Conservation (phyloP, 2,888 invertebrate species). For the Cephus sareptanus region DNA sequence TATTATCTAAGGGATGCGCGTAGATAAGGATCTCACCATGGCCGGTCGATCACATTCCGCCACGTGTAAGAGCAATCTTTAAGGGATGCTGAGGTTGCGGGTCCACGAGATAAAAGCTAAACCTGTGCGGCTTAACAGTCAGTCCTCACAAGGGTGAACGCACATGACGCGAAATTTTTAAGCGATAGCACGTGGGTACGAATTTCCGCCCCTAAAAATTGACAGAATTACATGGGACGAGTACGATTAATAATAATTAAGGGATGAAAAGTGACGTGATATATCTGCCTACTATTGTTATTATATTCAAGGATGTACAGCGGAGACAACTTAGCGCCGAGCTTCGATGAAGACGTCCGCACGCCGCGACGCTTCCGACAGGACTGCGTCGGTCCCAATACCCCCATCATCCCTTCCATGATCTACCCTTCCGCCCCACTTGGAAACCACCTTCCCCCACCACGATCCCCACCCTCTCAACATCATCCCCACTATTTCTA, state of each 20-base stretch:
- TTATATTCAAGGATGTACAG: conserved; percentile 49
- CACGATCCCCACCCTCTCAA: conserved; percentile 14
- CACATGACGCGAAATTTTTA: not conserved
- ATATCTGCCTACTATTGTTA: not conserved
- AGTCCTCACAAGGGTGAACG: not conserved
- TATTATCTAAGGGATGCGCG: not conserved
- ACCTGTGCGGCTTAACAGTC: not conserved
- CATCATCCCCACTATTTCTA: not conserved
- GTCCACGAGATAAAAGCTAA: not conserved
- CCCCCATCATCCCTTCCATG: conserved; percentile 33
- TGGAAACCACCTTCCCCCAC: conserved; percentile 11
- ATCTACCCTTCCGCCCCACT: conserved; percentile 21
- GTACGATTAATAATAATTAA: not conserved
- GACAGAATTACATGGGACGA: not conserved
- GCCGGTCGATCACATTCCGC: not conserved
- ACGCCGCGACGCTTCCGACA: conserved; percentile 63
- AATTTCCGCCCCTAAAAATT: not conserved
- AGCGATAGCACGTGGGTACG: not conserved
- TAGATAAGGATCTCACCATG: not conserved
- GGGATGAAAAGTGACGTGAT: not conserved
- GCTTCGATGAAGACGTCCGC: conserved; percentile 58
- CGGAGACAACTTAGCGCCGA: conserved; percentile 51
- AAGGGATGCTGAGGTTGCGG: not conserved
- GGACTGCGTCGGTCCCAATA: conserved; percentile 58
- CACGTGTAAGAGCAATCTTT: not conserved